These are phyloP conservation scores for Plecotus auritus DNA, from an alignment of 2,113 vertebrate genomes.

Conservation along the genomic window DNA sequence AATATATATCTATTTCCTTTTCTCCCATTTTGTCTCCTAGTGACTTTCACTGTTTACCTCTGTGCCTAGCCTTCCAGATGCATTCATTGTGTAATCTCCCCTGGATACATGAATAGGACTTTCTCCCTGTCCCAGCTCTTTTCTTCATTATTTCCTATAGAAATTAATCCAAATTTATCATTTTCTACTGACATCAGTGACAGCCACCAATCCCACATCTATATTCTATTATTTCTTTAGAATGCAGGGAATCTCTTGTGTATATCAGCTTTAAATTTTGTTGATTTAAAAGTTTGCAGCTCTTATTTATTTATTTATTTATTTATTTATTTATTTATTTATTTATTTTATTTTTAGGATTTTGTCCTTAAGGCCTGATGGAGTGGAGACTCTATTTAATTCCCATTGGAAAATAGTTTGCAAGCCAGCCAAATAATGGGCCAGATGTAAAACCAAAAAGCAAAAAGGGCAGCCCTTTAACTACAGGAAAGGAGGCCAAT, in stretches of 20 bases:
- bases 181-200: not conserved
- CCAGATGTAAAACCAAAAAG: not conserved
- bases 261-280: not conserved
- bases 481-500: not conserved
- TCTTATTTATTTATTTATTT: not conserved
- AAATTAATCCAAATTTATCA: not conserved
- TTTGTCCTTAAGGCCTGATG: not conserved
- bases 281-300: not conserved
- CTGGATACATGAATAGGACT: not conserved
- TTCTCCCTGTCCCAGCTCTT: not conserved
- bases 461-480: not conserved
- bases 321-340: too few species aligned
- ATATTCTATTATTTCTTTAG: not conserved
- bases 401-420: not conserved
- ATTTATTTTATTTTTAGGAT: not conserved
- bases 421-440: not conserved
- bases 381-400: not conserved
- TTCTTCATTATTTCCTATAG: not conserved
- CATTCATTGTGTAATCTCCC: not conserved
- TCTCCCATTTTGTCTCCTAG: not conserved
- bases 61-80: not conserved
- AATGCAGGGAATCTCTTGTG: not conserved
- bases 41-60: not conserved
- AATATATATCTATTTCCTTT: not conserved
- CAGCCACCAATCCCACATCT: not conserved